A percentile compares a stretch with the other conserved stretches of the same genome.
These are phyloP conservation scores for Automeris io DNA, from an alignment of 2,888 invertebrate species.

Conservation along the genomic window DNA sequence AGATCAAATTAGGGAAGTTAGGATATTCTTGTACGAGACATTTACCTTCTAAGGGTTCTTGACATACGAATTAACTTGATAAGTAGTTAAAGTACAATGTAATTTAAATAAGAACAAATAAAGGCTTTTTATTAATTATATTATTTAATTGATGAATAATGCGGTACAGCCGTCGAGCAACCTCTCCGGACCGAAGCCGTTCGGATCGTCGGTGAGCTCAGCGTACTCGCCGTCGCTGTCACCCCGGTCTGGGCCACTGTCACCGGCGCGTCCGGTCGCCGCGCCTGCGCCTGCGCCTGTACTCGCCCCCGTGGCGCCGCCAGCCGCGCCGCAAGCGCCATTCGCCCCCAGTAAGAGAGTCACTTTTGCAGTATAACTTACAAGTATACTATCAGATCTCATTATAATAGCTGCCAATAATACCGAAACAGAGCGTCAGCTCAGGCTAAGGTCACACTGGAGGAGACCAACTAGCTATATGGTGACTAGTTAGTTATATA, in stretches of 20 bases:
- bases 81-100: too few species aligned
- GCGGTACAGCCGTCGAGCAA: constrained; percentile 66
- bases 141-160: constrained; percentile 1
- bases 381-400: background rate
- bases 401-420: too few species aligned
- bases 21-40: too few species aligned
- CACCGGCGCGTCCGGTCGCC: constrained; percentile 59
- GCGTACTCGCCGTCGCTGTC: constrained; percentile 69
- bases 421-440: too few species aligned
- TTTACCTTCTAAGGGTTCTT: too few species aligned
- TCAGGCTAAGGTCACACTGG: too few species aligned
- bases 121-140: too few species aligned
- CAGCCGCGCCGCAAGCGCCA: constrained; percentile 31
- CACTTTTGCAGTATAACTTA: constrained; percentile 60
- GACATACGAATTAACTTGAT: too few species aligned
- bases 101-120: too few species aligned
- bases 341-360: constrained; percentile 73
- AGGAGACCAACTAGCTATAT: too few species aligned
- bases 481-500: too few species aligned
- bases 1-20: too few species aligned
- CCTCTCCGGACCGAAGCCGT: constrained; percentile 78
- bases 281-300: constrained; percentile 34
- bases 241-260: constrained; percentile 69
- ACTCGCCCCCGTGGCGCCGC: constrained; percentile 21
- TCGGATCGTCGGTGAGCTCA: constrained; percentile 77